These are phyloP conservation scores for Lasioglossum oenotherae DNA, from an alignment of 2,888 invertebrate species.

Conservation along the genomic window DNA sequence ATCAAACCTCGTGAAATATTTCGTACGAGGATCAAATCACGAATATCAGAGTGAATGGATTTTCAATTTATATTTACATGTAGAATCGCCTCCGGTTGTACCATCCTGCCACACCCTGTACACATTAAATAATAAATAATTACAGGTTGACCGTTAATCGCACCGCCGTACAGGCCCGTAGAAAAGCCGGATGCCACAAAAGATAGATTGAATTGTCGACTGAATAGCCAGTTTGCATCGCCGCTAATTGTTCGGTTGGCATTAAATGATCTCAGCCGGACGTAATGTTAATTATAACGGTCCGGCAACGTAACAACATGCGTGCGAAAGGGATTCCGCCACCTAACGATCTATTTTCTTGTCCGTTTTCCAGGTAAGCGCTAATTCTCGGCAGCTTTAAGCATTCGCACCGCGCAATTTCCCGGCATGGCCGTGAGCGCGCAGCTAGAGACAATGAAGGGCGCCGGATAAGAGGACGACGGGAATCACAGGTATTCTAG, in stretches of 20 bases:
- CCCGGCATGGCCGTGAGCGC: constrained; percentile 15
- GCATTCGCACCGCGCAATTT: constrained; percentile 55
- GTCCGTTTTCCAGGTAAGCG: constrained; percentile 73
- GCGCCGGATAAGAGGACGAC: constrained; percentile 49
- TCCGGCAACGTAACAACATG: neutral
- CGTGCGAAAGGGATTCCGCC: constrained; percentile 11
- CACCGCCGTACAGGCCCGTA: neutral
- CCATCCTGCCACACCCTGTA: neutral
- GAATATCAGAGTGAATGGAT: too few species aligned
- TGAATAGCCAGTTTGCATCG: neutral
- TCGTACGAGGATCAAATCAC: too few species aligned
- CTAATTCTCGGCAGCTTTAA: constrained; percentile 63
- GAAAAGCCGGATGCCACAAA: neutral
- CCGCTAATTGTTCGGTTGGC: neutral
- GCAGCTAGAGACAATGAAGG: constrained; percentile 9
- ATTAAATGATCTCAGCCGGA: neutral
- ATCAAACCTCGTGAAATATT: neutral
- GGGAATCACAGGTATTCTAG: constrained; percentile 68
- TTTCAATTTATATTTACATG: too few species aligned
- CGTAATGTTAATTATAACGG: constrained; percentile 1
- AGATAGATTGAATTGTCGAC: neutral
- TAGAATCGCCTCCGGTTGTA: neutral
- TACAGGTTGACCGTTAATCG: neutral
- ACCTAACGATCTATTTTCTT: constrained; percentile 62
- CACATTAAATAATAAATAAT: neutral